phyloP scores from a whole-genome alignment of 2,888 invertebrate species.

The Dynastes grantii region DNA sequence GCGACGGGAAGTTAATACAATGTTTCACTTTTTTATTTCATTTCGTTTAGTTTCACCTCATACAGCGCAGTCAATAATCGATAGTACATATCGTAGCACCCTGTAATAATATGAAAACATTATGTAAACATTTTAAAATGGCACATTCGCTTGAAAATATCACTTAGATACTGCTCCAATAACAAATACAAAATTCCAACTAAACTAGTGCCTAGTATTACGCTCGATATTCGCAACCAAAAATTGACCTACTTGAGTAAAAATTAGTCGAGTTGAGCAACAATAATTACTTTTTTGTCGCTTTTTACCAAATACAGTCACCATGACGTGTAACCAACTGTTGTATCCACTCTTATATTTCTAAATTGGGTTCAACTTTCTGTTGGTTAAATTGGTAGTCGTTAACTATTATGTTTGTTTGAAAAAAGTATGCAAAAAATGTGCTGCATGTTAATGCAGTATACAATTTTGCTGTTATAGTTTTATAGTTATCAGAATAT shows the following conservation, averaged over 20 bases:
- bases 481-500: no score
- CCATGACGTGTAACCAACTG: not conserved
- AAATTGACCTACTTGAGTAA: constrained; percentile 42
- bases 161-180: not conserved
- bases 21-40: not conserved
- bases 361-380: constrained; percentile 4
- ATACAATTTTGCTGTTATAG: not conserved
- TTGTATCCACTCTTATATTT: constrained; percentile 3
- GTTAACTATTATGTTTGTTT: not conserved
- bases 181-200: not conserved
- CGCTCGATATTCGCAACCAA: constrained; percentile 13
- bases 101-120: not conserved
- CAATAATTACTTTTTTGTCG: not conserved
- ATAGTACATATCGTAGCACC: not conserved
- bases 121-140: not conserved
- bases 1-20: no score
- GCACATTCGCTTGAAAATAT: no score
- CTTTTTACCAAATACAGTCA: constrained; percentile 10
- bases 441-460: not conserved
- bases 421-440: not conserved
- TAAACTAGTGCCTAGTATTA: not conserved
- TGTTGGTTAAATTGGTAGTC: constrained; percentile 3
- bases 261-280: constrained; percentile 23
- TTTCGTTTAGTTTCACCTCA: not conserved
- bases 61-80: not conserved